These are phyloP conservation scores for Conus betulinus DNA, from an alignment of 1,140 invertebrate species.

Conservation along the genomic window DNA sequence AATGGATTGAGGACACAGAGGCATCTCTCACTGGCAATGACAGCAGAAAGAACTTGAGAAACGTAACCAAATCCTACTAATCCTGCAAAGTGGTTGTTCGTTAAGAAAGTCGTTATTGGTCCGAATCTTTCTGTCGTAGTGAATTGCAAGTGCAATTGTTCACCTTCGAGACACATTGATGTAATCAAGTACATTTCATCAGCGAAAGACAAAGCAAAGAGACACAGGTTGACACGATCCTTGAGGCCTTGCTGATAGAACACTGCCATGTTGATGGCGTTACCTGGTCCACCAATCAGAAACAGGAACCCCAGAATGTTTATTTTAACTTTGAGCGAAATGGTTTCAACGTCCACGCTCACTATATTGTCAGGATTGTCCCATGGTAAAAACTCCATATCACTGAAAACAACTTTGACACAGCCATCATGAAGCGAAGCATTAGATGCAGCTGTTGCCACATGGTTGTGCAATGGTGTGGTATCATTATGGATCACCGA, in stretches of 20 bases:
- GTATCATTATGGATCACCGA: too few relatives aligned
- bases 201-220: conserved; percentile 11
- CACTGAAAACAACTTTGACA: neutral
- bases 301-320: neutral
- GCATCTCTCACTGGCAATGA: conserved; percentile 27
- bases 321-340: neutral
- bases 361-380: conserved; percentile 22
- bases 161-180: neutral
- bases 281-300: conserved; percentile 3
- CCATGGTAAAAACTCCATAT: neutral
- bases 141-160: neutral
- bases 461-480: too few relatives aligned
- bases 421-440: neutral
- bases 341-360: neutral
- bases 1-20: conserved; percentile 23
- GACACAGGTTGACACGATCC: conserved; percentile 29
- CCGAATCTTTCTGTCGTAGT: neutral
- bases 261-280: conserved; percentile 29
- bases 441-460: too few relatives aligned
- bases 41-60: neutral
- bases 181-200: neutral
- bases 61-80: neutral
- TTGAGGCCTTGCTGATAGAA: conserved; percentile 22
- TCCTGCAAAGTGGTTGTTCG: neutral
- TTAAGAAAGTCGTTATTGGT: neutral